phyloP scores from a whole-genome alignment of 2,797 vertebrate genomes.

The Poecilia velifera region DNA sequence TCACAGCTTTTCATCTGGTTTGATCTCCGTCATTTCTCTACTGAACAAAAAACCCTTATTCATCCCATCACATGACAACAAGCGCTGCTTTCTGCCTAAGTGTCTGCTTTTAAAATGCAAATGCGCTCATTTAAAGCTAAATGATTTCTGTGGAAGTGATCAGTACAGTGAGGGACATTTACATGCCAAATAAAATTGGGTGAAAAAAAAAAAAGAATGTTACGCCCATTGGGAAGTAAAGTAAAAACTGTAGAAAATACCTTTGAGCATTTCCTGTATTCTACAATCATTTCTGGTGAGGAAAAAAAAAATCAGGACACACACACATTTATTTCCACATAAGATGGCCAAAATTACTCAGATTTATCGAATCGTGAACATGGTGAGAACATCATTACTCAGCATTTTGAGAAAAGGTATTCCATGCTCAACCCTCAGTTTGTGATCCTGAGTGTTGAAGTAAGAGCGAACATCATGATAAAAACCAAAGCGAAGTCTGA shows the following conservation, averaged over 20 bases:
- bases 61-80: background rate
- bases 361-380: background rate
- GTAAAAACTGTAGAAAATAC: background rate
- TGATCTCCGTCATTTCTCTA: background rate
- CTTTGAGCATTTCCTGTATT: background rate
- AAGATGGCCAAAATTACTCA: background rate
- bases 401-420: background rate
- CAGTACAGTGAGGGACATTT: background rate
- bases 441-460: background rate
- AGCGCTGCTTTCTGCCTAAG: background rate
- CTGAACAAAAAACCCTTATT: background rate
- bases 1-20: background rate
- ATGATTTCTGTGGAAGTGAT: conserved; percentile 3
- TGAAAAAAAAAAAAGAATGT: background rate
- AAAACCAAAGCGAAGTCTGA: background rate
- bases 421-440: background rate
- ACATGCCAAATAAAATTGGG: background rate
- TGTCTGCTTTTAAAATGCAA: conserved; percentile 20
- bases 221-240: background rate
- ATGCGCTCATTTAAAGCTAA: background rate
- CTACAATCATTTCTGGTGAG: background rate
- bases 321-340: background rate
- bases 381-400: background rate
- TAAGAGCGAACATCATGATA: no score
- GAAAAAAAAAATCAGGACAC: background rate